A percentile compares a stretch with the other conserved stretches of the same genome.
Evolutionary conservation across 2,888 invertebrate genomes (phyloP).

Genomic region (Drosophila putrida): DNA sequence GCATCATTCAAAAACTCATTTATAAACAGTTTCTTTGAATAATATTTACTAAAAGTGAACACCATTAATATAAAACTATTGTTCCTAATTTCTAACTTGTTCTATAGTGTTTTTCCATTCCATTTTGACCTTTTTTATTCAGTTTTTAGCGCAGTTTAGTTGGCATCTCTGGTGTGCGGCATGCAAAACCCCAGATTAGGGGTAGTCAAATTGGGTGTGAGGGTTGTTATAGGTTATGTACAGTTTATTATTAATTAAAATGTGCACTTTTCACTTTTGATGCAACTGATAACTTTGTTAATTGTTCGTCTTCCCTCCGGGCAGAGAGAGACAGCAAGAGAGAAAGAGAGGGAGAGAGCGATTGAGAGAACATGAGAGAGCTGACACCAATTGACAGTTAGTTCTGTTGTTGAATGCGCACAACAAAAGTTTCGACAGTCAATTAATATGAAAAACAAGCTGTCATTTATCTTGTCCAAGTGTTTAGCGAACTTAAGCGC

Average conservation of each 20-base stretch:
- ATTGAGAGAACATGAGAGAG: background rate
- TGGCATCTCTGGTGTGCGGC: background rate
- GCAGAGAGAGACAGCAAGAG: background rate
- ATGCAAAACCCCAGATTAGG: background rate
- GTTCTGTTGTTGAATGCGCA: conserved; percentile 17
- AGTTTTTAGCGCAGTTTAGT: too few species aligned
- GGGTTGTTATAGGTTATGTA: background rate
- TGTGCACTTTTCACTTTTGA: conserved; percentile 22
- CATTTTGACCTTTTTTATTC: too few species aligned
- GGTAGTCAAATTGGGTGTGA: background rate
- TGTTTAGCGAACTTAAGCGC: background rate
- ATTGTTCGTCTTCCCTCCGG: conserved; percentile 9
- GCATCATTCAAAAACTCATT: too few species aligned
- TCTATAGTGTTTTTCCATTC: too few species aligned
- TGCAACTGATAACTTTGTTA: conserved; percentile 38
- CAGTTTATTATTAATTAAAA: conserved; percentile 39
- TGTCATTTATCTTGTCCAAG: conserved; percentile 11
- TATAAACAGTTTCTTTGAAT: too few species aligned
- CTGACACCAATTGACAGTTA: conserved; percentile 17
- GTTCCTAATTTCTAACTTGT: too few species aligned
- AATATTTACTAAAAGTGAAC: too few species aligned
- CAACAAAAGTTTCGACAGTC: conserved; percentile 26
- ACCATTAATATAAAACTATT: too few species aligned
- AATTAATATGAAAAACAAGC: conserved; percentile 21
- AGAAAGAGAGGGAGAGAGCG: background rate